Evolutionary conservation across 2,797 vertebrate species (phyloP).

Genomic region (Chelidonichthys spinosus): DNA sequence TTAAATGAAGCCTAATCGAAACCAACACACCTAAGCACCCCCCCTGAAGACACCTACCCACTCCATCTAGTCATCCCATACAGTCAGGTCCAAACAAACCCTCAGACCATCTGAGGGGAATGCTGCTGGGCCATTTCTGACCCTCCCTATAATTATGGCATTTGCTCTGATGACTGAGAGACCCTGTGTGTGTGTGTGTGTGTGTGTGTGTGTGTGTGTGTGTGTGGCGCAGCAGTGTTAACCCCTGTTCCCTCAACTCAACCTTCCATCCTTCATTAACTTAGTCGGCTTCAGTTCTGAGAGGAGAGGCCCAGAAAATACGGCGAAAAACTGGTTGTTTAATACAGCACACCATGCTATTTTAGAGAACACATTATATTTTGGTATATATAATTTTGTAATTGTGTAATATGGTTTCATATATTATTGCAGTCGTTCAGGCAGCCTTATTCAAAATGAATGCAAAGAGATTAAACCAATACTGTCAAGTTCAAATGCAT

Average conservation of each 20-base stretch:
- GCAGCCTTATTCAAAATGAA: neutral
- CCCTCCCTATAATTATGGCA: constrained; percentile 65
- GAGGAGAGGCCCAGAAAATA: neutral
- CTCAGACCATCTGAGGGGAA: constrained; percentile 16
- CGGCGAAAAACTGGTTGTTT: neutral
- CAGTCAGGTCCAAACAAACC: neutral
- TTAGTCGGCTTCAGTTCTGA: neutral
- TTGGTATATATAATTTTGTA: too few relatives aligned
- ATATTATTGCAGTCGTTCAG: neutral
- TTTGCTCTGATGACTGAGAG: constrained; percentile 54
- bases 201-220: neutral
- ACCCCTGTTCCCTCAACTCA: constrained; percentile 9
- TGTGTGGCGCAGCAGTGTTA: constrained; percentile 1
- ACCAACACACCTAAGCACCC: neutral
- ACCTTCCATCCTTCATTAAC: constrained; percentile 15
- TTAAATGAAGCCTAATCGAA: neutral
- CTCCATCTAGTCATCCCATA: too few relatives aligned
- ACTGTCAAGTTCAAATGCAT: neutral
- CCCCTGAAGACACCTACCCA: neutral
- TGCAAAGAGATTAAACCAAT: neutral
- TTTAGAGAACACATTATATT: neutral
- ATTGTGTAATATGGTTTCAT: neutral
- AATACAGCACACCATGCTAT: neutral
- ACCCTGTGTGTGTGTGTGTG: constrained; percentile 29
- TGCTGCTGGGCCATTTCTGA: constrained; percentile 41